Conservation (phyloP, 2,888 invertebrate genomes). For the Endotricha flammealis region DNA sequence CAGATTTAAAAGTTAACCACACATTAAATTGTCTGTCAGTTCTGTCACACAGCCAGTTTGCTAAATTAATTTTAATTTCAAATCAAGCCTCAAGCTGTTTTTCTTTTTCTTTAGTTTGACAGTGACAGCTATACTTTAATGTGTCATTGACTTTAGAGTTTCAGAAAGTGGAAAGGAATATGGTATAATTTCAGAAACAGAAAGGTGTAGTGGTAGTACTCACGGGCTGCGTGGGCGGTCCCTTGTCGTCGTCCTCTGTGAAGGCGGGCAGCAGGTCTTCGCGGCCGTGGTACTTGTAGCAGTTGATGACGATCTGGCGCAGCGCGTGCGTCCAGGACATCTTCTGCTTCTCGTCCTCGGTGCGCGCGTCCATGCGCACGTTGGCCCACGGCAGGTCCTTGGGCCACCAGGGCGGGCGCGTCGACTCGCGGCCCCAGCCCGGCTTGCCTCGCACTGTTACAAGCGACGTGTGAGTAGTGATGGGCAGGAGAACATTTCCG, state of each 20-base stretch:
- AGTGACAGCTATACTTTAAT: too few relatives aligned
- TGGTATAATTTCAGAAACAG: too few relatives aligned
- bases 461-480: too few relatives aligned
- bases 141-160: too few relatives aligned
- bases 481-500: too few relatives aligned
- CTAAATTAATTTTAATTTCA: too few relatives aligned
- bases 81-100: too few relatives aligned
- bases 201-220: conserved; percentile 35
- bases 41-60: too few relatives aligned
- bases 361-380: conserved; percentile 96
- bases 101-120: too few relatives aligned
- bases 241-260: conserved; percentile 92
- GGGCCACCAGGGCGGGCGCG: conserved; percentile 98
- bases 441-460: conserved; percentile 90
- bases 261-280: conserved; percentile 97
- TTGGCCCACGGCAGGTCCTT: conserved; percentile 99
- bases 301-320: conserved; percentile 97
- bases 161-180: too few relatives aligned
- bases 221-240: conserved; percentile 66
- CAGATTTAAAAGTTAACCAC: too few relatives aligned
- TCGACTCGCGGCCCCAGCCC: conserved; percentile 98
- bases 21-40: too few relatives aligned
- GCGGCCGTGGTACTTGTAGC: conserved; percentile 98
- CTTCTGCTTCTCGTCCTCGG: conserved; percentile 98
- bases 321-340: conserved; percentile 99